These are phyloP conservation scores for Apteryx owenii DNA, from an alignment of 2,113 vertebrate species.

Conservation along the genomic window DNA sequence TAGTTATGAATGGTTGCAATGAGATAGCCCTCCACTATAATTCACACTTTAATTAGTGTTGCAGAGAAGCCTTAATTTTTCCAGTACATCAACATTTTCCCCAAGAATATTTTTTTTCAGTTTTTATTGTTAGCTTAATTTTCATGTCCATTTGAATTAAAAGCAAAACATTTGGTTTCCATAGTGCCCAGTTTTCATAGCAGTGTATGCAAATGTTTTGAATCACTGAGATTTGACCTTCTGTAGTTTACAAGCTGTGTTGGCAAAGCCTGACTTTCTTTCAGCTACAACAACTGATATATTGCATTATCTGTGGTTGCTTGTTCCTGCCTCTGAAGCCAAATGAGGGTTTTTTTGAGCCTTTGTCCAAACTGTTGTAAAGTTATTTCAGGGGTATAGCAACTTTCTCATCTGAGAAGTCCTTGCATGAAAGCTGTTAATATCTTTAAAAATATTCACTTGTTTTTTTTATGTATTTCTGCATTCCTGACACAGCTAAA, in stretches of 20 bases:
- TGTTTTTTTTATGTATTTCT: background rate
- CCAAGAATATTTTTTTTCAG: background rate
- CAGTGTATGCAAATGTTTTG: slow-evolving; percentile 55
- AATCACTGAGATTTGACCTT: slow-evolving; percentile 59
- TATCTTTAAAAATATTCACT: background rate
- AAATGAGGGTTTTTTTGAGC: background rate
- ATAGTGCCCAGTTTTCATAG: slow-evolving; percentile 9
- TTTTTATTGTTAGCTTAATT: slow-evolving; percentile 52
- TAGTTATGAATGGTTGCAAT: background rate
- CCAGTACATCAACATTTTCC: background rate
- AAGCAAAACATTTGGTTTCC: slow-evolving; percentile 40
- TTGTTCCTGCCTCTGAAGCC: slow-evolving; percentile 31
- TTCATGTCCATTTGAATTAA: slow-evolving; percentile 45
- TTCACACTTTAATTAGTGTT: background rate
- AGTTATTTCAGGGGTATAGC: slow-evolving; percentile 17
- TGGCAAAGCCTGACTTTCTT: slow-evolving; percentile 51
- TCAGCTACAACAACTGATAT: slow-evolving; percentile 35
- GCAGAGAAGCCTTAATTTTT: background rate
- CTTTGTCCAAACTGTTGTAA: slow-evolving; percentile 29
- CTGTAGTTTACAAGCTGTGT: slow-evolving; percentile 57
- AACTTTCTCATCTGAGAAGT: slow-evolving; percentile 18
- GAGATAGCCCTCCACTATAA: background rate
- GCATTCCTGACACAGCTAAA: background rate
- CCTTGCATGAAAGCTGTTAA: background rate
- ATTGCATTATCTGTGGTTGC: slow-evolving; percentile 32